A percentile compares a stretch with the other conserved stretches of the same genome.
These are phyloP conservation scores for Drosophila ficusphila DNA, from an alignment of 1,140 invertebrate genomes.

Conservation along the genomic window DNA sequence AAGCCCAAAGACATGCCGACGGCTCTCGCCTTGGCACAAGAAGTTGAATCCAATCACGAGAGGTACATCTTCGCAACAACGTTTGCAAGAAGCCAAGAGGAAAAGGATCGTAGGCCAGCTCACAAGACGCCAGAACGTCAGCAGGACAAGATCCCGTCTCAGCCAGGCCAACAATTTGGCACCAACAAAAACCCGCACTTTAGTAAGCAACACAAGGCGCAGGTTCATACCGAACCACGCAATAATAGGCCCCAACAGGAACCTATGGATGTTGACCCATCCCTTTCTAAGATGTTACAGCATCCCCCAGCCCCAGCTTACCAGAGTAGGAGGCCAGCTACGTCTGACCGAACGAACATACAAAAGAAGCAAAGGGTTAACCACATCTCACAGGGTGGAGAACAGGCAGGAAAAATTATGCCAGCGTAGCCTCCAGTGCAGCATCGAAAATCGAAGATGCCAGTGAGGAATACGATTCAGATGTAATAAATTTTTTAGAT, in stretches of 20 bases:
- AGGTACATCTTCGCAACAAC: constrained; percentile 12
- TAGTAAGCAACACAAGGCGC: constrained; percentile 1
- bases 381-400: not conserved
- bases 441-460: constrained; percentile 3
- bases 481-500: constrained; percentile 22
- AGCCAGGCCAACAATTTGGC: not conserved
- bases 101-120: constrained; percentile 3
- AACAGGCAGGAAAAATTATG: not conserved
- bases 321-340: not conserved
- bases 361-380: not conserved
- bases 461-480: constrained; percentile 4
- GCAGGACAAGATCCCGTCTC: not conserved
- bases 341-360: not conserved
- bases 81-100: constrained; percentile 10
- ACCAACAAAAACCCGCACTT: constrained; percentile 14
- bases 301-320: not conserved
- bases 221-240: not conserved
- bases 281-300: not conserved
- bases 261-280: constrained; percentile 22
- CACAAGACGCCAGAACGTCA: constrained; percentile 9
- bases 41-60: constrained; percentile 11
- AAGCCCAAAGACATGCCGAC: constrained; percentile 4
- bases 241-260: too few relatives aligned
- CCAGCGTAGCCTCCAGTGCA: not conserved
- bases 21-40: constrained; percentile 3